A percentile compares a stretch with the other conserved stretches of the same genome.
Conservation (phyloP, 35 echinoderm and acorn worm genomes). For the Chiridota heheva region DNA sequence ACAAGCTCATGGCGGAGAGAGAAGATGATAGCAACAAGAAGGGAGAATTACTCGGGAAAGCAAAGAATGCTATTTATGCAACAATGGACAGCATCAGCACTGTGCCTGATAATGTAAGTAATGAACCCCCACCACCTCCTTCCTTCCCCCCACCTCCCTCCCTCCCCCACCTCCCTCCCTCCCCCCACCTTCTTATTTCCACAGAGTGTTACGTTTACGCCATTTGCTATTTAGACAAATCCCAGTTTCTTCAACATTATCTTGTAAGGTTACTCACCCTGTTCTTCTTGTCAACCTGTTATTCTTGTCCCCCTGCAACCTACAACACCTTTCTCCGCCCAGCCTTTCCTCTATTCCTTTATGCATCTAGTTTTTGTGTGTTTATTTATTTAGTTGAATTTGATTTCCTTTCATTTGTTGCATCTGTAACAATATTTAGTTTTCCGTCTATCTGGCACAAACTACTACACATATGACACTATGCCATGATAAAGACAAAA, state of each 20-base stretch:
- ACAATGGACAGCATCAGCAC: slow-evolving; percentile 84
- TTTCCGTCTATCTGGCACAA: too few relatives aligned
- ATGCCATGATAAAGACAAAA: too few relatives aligned
- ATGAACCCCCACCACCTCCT: neutral
- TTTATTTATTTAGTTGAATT: too few relatives aligned
- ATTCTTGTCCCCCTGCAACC: neutral
- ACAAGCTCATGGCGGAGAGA: slow-evolving; percentile 45
- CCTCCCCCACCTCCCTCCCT: neutral
- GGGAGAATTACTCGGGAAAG: slow-evolving; percentile 70
- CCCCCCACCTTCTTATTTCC: neutral
- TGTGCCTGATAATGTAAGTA: slow-evolving; percentile 79
- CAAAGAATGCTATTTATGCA: slow-evolving; percentile 63
- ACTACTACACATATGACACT: too few relatives aligned
- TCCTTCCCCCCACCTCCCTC: neutral
- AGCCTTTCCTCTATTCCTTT: too few relatives aligned
- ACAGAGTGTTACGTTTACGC: neutral
- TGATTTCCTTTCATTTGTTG: too few relatives aligned
- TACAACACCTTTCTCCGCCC: too few relatives aligned
- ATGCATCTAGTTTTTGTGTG: too few relatives aligned
- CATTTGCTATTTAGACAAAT: neutral
- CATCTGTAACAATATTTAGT: too few relatives aligned
- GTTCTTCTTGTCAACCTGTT: neutral
- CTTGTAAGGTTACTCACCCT: neutral
- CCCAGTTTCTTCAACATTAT: neutral
- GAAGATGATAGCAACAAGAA: slow-evolving; percentile 39